Conservation (phyloP, 2,888 invertebrate genomes). For the Parochlus steinenii region DNA sequence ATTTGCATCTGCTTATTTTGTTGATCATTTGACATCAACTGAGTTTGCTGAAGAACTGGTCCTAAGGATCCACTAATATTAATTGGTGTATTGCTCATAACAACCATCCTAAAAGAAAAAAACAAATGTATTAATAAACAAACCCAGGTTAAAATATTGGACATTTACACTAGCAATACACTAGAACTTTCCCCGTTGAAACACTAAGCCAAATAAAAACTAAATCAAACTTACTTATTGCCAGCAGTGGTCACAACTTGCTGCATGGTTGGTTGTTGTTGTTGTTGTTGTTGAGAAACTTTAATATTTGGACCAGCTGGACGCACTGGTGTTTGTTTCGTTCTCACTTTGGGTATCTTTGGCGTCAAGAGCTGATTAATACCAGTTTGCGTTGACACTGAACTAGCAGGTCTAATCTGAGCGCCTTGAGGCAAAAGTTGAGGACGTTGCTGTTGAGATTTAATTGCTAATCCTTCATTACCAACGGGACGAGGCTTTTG, state of each 20-base stretch:
- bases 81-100: slow-evolving; percentile 28
- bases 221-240: slow-evolving; percentile 32
- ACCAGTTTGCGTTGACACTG: slow-evolving; percentile 69
- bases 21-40: slow-evolving; percentile 5
- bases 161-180: neutral
- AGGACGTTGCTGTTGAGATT: slow-evolving; percentile 21
- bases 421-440: slow-evolving; percentile 43
- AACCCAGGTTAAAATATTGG: neutral
- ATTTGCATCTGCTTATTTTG: slow-evolving; percentile 11
- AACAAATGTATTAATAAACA: slow-evolving; percentile 2
- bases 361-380: slow-evolving; percentile 31
- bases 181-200: neutral
- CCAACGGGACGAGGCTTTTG: slow-evolving; percentile 8
- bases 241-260: slow-evolving; percentile 33
- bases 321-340: slow-evolving; percentile 47
- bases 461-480: slow-evolving; percentile 1
- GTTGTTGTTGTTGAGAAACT: slow-evolving; percentile 27
- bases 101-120: slow-evolving; percentile 25
- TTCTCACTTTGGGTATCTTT: slow-evolving; percentile 48
- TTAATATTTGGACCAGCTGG: slow-evolving; percentile 46
- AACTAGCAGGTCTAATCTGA: slow-evolving; percentile 57
- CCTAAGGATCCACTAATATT: slow-evolving; percentile 22
- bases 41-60: slow-evolving; percentile 8
- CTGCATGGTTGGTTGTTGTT: slow-evolving; percentile 28
- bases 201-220: neutral